These are phyloP conservation scores for Okamejei kenojei DNA, from an alignment of 2,797 vertebrate species.

Conservation along the genomic window DNA sequence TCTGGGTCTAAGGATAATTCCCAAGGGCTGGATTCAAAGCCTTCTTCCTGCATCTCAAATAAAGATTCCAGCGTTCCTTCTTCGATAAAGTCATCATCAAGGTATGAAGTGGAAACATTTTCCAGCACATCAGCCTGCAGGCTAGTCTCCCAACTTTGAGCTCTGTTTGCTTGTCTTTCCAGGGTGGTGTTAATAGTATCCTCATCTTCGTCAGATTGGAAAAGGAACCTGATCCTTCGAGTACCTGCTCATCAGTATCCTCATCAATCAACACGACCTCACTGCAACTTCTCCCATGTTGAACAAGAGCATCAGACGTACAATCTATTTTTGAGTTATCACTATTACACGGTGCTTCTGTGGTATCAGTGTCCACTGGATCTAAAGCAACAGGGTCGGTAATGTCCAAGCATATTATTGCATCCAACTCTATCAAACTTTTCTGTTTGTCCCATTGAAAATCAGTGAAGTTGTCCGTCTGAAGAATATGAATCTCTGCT, in stretches of 20 bases:
- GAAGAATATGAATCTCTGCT: neutral
- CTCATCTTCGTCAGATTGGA: conserved; percentile 10
- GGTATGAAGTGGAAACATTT: neutral
- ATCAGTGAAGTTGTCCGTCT: no score
- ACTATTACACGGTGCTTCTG: neutral
- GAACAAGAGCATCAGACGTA: neutral
- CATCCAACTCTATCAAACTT: neutral
- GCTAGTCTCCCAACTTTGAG: neutral
- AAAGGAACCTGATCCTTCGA: conserved; percentile 20
- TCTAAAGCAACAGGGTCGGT: neutral
- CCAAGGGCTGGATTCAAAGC: neutral
- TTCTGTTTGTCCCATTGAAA: neutral
- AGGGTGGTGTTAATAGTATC: neutral
- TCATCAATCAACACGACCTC: neutral
- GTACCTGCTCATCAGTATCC: neutral
- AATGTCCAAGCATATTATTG: neutral
- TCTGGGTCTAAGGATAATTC: neutral
- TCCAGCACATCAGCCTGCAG: neutral
- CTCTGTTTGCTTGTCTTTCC: neutral
- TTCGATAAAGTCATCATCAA: conserved; percentile 30
- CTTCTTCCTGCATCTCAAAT: neutral
- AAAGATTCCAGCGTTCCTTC: neutral
- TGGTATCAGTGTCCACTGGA: neutral
- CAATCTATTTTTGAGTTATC: neutral
- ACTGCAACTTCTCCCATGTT: neutral